Conservation (phyloP, 2,888 invertebrate genomes). For the Philaethria dido region DNA sequence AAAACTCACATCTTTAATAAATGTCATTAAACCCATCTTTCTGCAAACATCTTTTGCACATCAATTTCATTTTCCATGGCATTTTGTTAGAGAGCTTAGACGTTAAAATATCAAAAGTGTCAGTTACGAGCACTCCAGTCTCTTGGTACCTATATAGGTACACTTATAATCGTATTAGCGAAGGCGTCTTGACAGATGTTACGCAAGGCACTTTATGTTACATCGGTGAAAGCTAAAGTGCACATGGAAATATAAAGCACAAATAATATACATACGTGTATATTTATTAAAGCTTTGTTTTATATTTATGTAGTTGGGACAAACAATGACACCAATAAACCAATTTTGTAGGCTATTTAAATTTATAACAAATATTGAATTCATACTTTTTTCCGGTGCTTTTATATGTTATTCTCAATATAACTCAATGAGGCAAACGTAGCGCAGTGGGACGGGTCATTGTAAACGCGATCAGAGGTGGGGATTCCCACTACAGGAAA, state of each 20-base stretch:
- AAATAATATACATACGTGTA: background rate
- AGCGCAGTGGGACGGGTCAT: no score
- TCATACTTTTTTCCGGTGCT: no score
- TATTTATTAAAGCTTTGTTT: background rate
- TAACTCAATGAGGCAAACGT: no score
- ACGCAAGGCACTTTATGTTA: constrained; percentile 27
- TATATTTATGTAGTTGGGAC: background rate
- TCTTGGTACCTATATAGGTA: constrained; percentile 43
- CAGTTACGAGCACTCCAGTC: constrained; percentile 23
- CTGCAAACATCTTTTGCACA: constrained; percentile 26
- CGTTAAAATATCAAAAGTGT: constrained; percentile 41
- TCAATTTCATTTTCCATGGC: constrained; percentile 46
- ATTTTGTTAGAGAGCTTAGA: constrained; percentile 46
- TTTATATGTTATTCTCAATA: no score
- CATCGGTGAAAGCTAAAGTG: constrained; percentile 12
- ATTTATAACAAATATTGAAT: no score
- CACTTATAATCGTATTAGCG: constrained; percentile 71
- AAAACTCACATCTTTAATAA: constrained; percentile 1
- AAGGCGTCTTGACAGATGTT: constrained; percentile 49
- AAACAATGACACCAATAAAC: background rate
- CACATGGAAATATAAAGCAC: background rate
- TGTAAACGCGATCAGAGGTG: no score
- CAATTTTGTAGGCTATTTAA: no score
- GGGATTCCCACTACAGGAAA: no score
- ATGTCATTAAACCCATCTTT: constrained; percentile 10